Conservation (phyloP, 2,113 vertebrate genomes). For the Poicephalus meyeri region DNA sequence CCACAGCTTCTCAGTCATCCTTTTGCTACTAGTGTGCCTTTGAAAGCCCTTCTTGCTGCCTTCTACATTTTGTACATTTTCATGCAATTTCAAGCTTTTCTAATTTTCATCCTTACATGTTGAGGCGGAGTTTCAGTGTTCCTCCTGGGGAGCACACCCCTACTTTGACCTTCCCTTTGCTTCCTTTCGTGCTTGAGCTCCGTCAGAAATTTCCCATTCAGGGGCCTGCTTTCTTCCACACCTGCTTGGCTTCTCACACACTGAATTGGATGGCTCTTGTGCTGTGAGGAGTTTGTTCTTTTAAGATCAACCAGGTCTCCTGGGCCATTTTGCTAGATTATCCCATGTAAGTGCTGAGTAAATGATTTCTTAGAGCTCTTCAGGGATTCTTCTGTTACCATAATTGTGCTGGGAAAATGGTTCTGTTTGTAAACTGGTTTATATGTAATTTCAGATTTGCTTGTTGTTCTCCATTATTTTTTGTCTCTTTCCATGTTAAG, state of each 20-base stretch:
- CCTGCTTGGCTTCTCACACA: background rate
- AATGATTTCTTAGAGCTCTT: slow-evolving; percentile 55
- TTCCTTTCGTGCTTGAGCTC: slow-evolving; percentile 24
- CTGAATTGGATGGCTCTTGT: background rate
- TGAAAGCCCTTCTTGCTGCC: background rate
- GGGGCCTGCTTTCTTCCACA: background rate
- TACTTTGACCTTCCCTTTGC: background rate
- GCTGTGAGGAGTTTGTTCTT: slow-evolving; percentile 40
- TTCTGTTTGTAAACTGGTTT: slow-evolving; percentile 53
- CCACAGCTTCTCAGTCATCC: background rate
- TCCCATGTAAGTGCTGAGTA: slow-evolving; percentile 42
- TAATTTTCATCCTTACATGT: background rate
- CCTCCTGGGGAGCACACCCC: background rate
- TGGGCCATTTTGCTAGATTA: slow-evolving; percentile 36
- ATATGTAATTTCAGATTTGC: slow-evolving; percentile 26
- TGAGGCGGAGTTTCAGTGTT: background rate
- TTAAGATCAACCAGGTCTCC: slow-evolving; percentile 44
- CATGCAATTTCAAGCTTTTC: background rate
- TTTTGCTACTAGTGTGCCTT: background rate
- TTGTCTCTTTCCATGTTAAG: slow-evolving; percentile 35
- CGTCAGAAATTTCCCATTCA: slow-evolving; percentile 29
- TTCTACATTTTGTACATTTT: background rate
- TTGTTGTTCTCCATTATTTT: slow-evolving; percentile 41
- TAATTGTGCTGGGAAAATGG: slow-evolving; percentile 28
- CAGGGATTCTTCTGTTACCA: slow-evolving; percentile 45